These are phyloP conservation scores for Synanthedon myopaeformis DNA, from an alignment of 2,888 invertebrate genomes.

Conservation along the genomic window DNA sequence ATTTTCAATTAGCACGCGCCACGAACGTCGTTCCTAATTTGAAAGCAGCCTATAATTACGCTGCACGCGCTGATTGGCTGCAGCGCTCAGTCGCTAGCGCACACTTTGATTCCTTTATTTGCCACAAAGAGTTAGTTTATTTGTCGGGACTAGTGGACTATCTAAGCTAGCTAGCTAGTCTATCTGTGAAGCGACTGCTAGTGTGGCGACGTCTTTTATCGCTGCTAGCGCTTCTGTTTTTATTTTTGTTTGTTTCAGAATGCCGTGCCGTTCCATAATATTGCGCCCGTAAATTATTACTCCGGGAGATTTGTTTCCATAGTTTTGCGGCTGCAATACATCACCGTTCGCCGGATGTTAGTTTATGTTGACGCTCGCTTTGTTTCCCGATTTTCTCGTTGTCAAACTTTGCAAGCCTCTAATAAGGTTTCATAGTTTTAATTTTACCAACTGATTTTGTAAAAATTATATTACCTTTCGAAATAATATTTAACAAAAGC, in stretches of 20 bases:
- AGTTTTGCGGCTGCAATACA: slow-evolving; percentile 63
- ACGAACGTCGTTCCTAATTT: slow-evolving; percentile 57
- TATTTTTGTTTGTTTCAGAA: slow-evolving; percentile 53
- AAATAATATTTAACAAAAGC: no score
- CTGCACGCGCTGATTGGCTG: slow-evolving; percentile 44
- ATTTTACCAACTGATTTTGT: no score
- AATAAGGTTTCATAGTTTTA: not conserved
- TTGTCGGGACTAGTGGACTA: slow-evolving; percentile 38
- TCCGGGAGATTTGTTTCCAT: slow-evolving; percentile 65
- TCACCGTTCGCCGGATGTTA: slow-evolving; percentile 62
- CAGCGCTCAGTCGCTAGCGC: slow-evolving; percentile 17
- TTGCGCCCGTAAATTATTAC: slow-evolving; percentile 64
- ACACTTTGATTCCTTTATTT: slow-evolving; percentile 35
- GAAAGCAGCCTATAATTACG: slow-evolving; percentile 61
- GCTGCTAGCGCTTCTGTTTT: slow-evolving; percentile 50
- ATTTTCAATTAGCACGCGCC: slow-evolving; percentile 55
- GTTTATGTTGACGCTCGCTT: slow-evolving; percentile 60
- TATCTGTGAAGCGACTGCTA: slow-evolving; percentile 50
- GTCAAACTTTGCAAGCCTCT: slow-evolving; percentile 38
- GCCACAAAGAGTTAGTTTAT: slow-evolving; percentile 29
- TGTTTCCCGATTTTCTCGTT: slow-evolving; percentile 55
- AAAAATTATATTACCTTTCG: no score
- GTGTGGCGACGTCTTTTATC: slow-evolving; percentile 64
- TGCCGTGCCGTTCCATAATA: slow-evolving; percentile 53
- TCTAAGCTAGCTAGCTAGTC: slow-evolving; percentile 25